Evolutionary conservation across 2,888 invertebrate genomes (phyloP).

Genomic region (Cephonodes hylas): DNA sequence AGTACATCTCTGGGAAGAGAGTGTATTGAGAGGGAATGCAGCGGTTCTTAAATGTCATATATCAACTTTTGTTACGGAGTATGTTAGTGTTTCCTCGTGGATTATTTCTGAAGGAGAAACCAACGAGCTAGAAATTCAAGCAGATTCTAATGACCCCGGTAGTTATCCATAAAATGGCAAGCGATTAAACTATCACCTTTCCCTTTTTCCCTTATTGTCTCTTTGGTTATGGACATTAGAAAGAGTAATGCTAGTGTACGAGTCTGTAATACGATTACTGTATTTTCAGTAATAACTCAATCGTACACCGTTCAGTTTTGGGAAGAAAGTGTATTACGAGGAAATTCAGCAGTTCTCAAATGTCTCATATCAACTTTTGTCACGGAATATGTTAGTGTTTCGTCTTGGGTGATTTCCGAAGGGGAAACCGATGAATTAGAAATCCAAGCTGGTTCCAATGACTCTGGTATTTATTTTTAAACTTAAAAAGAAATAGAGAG

Average conservation of each 20-base stretch:
- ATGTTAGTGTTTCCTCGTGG: slow-evolving; percentile 93
- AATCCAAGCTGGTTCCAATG: background rate
- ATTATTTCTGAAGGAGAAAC: slow-evolving; percentile 85
- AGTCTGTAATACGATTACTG: background rate
- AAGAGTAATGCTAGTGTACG: too few relatives aligned
- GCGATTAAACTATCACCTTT: background rate
- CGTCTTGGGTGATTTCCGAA: slow-evolving; percentile 90
- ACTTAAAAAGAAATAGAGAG: background rate
- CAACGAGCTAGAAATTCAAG: background rate
- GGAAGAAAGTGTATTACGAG: slow-evolving; percentile 95
- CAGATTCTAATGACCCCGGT: background rate
- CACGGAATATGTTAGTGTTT: slow-evolving; percentile 92
- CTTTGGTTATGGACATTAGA: too few relatives aligned
- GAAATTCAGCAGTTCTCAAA: slow-evolving; percentile 94
- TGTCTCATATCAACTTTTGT: slow-evolving; percentile 97
- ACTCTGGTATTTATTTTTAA: background rate
- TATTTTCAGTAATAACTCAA: slow-evolving; percentile 92
- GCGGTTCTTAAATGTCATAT: slow-evolving; percentile 96
- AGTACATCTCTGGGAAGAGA: slow-evolving; percentile 95
- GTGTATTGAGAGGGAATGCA: slow-evolving; percentile 93
- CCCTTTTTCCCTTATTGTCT: background rate
- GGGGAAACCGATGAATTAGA: slow-evolving; percentile 64
- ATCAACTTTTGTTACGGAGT: slow-evolving; percentile 95
- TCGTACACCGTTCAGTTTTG: slow-evolving; percentile 93
- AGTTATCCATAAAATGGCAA: background rate